These are phyloP conservation scores for Dolomedes plantarius DNA, from an alignment of 2,888 invertebrate genomes.

Conservation along the genomic window DNA sequence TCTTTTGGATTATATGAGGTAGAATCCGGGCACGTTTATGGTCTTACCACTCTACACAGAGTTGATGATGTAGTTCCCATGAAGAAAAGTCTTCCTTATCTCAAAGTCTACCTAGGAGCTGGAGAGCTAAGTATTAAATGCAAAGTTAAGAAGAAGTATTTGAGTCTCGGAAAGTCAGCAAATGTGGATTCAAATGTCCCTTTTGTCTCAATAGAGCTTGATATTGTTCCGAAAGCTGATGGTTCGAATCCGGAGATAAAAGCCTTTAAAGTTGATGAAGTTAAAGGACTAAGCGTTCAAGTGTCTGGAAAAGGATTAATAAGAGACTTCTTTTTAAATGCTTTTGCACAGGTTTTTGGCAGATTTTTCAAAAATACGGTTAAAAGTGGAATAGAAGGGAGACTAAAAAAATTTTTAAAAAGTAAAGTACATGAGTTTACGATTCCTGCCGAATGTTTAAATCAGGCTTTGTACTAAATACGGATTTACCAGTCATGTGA, in stretches of 20 bases:
- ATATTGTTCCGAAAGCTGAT: background rate
- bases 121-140: background rate
- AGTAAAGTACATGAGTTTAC: background rate
- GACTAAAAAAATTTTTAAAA: background rate
- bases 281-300: slow-evolving; percentile 3
- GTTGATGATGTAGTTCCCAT: background rate
- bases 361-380: background rate
- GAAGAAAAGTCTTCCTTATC: background rate
- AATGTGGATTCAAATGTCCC: background rate
- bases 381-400: background rate
- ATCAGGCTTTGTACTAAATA: background rate
- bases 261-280: slow-evolving; percentile 14
- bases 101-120: background rate
- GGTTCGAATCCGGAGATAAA: background rate
- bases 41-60: slow-evolving; percentile 6
- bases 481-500: too few relatives aligned
- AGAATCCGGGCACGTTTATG: background rate
- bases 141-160: background rate
- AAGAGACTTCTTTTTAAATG: background rate
- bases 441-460: background rate
- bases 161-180: background rate
- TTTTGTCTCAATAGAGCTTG: background rate
- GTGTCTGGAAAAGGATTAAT: background rate
- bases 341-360: background rate
- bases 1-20: background rate